Evolutionary conservation across 2,888 invertebrate species (phyloP), one percentile per base, ranked within the genome.

Genomic region (Ditylenchus weischeri): DNA sequence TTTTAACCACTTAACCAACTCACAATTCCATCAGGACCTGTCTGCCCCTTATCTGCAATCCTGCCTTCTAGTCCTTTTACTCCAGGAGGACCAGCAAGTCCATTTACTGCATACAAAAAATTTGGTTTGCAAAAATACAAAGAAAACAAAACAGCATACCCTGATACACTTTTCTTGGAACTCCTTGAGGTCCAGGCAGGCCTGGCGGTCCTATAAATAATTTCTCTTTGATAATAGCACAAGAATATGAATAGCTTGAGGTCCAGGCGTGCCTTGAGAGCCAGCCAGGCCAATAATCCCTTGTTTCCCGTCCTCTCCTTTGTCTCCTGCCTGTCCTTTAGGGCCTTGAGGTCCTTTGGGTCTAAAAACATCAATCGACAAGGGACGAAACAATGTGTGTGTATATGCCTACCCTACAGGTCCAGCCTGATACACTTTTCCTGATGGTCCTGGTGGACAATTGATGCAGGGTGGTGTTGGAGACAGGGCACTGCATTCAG

Each of bases 371-470:
- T 8, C 6, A 23, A 21, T 21, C 10, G 23, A 51, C n/a, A n/a
- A n/a, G n/a, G n/a, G n/a, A n/a, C n/a, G n/a, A n/a, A n/a, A n/a
- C n/a, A n/a, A n/a, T n/a, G n/a, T n/a, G n/a, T n/a, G n/a, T n/a
- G n/a, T n/a, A n/a, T n/a, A n/a, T n/a, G n/a, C n/a, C n/a, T 51
- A 29, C 35, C 61, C 61, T 43, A 47, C 35, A 18, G 49, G 68
- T 62, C 79, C 79, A 54, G 73, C 69, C 35, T 75, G 71, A 69
- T n/a, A n/a, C n/a, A n/a, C n/a, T n/a, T n/a, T n/a, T n/a, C 79
- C 79, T 63, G 78, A 78, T 38, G 79, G 76, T 66, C 79, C 79
- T 38, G 76, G 72, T 49, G 79, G 79, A 69, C 79, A 79, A 68
- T 78, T 78, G 66, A 79, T 73, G 70, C 79, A 78, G n/a, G 79